Conservation (phyloP, 2,888 invertebrate species). For the Drepana falcataria region DNA sequence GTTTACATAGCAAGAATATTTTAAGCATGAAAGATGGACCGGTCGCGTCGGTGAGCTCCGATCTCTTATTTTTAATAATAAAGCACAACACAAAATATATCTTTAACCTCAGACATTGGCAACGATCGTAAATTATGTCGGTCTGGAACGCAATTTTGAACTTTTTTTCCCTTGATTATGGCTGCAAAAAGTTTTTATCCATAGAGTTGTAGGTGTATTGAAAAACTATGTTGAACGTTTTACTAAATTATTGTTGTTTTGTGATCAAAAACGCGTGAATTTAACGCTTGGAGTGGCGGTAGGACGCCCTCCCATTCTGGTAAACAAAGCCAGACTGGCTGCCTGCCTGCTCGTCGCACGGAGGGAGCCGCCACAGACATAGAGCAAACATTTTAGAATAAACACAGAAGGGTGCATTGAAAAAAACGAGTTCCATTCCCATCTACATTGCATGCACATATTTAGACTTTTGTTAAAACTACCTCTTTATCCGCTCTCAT, state of each 20-base stretch:
- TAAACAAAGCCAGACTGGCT: conserved; percentile 64
- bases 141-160: not conserved
- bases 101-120: too few species aligned
- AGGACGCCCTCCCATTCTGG: conserved; percentile 37
- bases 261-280: conserved; percentile 49
- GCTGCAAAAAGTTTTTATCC: not conserved
- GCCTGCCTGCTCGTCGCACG: conserved; percentile 16
- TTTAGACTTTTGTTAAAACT: conserved; percentile 26
- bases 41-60: not conserved
- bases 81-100: not conserved
- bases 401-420: conserved; percentile 46
- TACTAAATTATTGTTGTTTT: conserved; percentile 41
- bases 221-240: too few species aligned
- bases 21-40: not conserved
- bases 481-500: conserved; percentile 14
- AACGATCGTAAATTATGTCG: not conserved
- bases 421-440: conserved; percentile 20
- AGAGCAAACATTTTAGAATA: conserved; percentile 52
- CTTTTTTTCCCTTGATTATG: conserved; percentile 3
- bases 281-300: conserved; percentile 44
- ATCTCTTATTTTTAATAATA: too few species aligned
- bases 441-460: conserved; percentile 16
- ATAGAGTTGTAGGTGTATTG: conserved; percentile 2
- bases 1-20: not conserved
- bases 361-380: conserved; percentile 40